Evolutionary conservation across 2,797 vertebrate species (phyloP).

Genomic region (Anableps anableps): DNA sequence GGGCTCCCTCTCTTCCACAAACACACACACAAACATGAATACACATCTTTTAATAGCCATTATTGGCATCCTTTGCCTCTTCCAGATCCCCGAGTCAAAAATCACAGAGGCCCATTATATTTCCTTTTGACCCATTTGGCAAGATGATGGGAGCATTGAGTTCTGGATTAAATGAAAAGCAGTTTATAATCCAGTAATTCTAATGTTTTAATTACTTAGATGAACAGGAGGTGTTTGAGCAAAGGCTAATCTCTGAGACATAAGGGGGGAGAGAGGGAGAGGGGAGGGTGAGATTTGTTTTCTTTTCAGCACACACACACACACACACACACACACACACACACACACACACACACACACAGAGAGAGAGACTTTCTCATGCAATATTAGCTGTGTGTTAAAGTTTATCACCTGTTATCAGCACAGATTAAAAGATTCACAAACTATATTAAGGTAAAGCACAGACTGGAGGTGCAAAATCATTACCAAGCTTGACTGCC

Average conservation of each 20-base stretch:
- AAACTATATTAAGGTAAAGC: conserved; percentile 54
- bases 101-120: conserved; percentile 80
- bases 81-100: conserved; percentile 78
- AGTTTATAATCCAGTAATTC: conserved; percentile 83
- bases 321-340: conserved; percentile 12
- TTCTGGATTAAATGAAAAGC: conserved; percentile 80
- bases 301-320: conserved; percentile 37
- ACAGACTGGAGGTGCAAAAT: conserved; percentile 30
- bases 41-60: conserved; percentile 76
- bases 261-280: conserved; percentile 59
- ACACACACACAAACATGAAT: conserved; percentile 39
- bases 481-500: conserved; percentile 27
- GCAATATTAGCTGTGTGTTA: conserved; percentile 67
- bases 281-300: conserved; percentile 55
- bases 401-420: conserved; percentile 75
- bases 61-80: conserved; percentile 79
- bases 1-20: conserved; percentile 45
- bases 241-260: conserved; percentile 82
- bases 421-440: conserved; percentile 73
- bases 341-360: conserved; percentile 13
- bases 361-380: conserved; percentile 39
- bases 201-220: conserved; percentile 84
- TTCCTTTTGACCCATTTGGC: conserved; percentile 83
- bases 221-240: conserved; percentile 83
- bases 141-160: conserved; percentile 65